Conservation (phyloP, 2,797 vertebrate species). For the Brachyalestes nurse region DNA sequence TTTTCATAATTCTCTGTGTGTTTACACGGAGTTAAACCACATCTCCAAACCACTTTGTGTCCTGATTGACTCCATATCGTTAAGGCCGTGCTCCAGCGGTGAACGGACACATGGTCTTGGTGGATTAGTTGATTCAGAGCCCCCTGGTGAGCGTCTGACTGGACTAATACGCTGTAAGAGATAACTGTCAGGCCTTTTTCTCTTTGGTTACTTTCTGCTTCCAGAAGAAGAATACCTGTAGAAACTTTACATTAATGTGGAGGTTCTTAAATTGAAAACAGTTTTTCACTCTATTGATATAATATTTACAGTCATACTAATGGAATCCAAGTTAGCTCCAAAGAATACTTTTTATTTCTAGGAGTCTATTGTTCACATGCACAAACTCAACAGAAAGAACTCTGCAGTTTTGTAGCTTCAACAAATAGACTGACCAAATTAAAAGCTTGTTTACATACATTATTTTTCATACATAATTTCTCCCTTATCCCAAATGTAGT, state of each 20-base stretch:
- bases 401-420: no score
- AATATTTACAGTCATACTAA: no score
- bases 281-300: no score
- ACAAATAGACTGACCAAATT: no score
- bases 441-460: no score
- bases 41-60: conserved; percentile 56
- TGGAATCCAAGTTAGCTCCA: no score
- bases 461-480: no score
- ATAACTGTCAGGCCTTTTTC: conserved; percentile 8
- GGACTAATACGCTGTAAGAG: conserved; percentile 20
- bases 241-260: no score
- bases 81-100: conserved; percentile 48
- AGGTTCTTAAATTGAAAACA: background rate
- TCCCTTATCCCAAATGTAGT: no score
- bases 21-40: conserved; percentile 51
- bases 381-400: no score
- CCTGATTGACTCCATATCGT: conserved; percentile 60
- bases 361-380: no score
- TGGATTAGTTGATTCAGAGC: conserved; percentile 46
- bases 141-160: conserved; percentile 54
- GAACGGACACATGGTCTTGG: conserved; percentile 48
- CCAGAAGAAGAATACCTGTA: background rate
- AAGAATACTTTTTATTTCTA: no score
- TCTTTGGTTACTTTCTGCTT: conserved; percentile 21
- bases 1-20: conserved; percentile 51